phyloP scores from a whole-genome alignment of 2,113 vertebrate genomes.

The Rana temporaria region DNA sequence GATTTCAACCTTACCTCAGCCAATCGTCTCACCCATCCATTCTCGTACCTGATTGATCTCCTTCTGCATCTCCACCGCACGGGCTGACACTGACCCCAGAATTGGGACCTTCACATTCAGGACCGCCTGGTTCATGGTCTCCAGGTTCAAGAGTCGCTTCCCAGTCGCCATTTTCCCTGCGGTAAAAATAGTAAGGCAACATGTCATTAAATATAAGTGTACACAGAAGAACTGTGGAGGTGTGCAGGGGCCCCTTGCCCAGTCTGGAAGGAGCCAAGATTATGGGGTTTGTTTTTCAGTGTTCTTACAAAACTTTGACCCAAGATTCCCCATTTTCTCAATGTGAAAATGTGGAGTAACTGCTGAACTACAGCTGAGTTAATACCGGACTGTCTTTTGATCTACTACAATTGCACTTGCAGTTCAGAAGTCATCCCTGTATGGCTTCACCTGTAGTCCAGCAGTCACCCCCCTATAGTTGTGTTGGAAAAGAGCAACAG shows the following conservation, averaged over 20 bases:
- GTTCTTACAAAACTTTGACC: no score
- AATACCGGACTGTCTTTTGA: no score
- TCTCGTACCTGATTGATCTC: slow-evolving; percentile 13
- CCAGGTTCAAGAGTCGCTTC: slow-evolving; percentile 11
- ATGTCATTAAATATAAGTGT: no score
- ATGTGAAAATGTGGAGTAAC: no score
- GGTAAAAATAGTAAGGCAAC: not conserved
- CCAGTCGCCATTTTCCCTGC: not conserved
- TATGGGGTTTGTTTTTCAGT: no score
- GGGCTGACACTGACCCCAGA: not conserved
- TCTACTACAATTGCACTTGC: not conserved
- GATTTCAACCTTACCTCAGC: not conserved
- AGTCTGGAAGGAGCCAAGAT: no score
- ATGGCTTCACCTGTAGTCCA: not conserved
- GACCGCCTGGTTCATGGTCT: not conserved
- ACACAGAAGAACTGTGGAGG: no score
- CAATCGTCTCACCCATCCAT: not conserved
- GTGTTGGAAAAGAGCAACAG: no score
- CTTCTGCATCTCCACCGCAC: not conserved
- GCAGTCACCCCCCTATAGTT: not conserved
- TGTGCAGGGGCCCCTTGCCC: no score
- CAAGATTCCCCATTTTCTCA: no score
- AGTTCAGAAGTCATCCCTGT: not conserved
- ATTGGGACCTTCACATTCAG: not conserved
- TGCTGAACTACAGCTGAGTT: no score